Evolutionary conservation across 1,140 invertebrate species (phyloP), one percentile per base, ranked within the genome.

Genomic region (Muscidifurax raptorellus): DNA sequence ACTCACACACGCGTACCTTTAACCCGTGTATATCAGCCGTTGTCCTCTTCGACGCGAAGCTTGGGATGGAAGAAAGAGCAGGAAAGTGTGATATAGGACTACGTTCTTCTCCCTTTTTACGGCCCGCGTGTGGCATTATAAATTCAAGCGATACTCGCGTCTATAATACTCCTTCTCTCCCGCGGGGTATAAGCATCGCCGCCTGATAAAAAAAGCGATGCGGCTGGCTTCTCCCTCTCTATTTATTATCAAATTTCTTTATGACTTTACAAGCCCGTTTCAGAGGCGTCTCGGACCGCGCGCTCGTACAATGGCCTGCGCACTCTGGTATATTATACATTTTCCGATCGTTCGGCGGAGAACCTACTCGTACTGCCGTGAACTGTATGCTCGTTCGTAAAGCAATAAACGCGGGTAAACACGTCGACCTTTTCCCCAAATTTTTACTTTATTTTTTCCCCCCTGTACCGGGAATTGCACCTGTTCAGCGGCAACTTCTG

Each of bases 241-340:
- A 92, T 92, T 92, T 92, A 92, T 92, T 92, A 91, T 91, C 88
- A 91, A 91, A 92, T 92, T 92, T 92, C 91, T 92, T 92, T 92
- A 92, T 92, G 90, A 88, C 87, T 92, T 92, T 92, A 92, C 90
- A 90, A 91, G 90, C 86, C 88, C 89, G 90, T 91, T n/a, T n/a
- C 89, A 90, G 88, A 89, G 87, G 87, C 80, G 83, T 80, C 85
- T 83, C 82, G 81, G 69, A 84, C 78, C 81, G 85, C 84, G 13
- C 74, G 40, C 83, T 66, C 44, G 79, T 32, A 10, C 79, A 15
- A 5, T 71, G 36, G 6, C 32, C 22, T 71, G 44, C 25, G n/a
- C 74, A 30, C 67, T 28, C 66, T 2, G 59, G 52, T 76, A 86
- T 66, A 82, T 67, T 78, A 74, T 9, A 36, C 36, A 40, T 44